Conservation (phyloP, 2,113 vertebrate species). For the Hepsetus odoe region DNA sequence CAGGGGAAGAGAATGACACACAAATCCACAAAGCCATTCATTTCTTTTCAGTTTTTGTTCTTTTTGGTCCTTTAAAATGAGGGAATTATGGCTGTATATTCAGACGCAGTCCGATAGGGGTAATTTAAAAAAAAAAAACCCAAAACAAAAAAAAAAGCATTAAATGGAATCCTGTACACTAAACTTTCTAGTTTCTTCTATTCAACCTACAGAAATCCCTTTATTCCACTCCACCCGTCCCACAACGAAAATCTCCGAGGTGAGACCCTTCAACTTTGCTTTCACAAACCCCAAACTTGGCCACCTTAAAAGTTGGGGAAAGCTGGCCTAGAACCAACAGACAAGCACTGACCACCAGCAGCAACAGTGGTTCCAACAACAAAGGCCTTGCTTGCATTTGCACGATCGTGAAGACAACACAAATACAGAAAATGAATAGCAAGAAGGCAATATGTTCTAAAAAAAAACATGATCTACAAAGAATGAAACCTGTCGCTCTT, state of each 20-base stretch:
- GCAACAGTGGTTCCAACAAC: not conserved
- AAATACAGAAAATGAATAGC: no score
- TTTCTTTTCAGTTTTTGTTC: constrained; percentile 15
- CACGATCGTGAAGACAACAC: no score
- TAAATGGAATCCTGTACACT: constrained; percentile 66
- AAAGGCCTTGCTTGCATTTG: not conserved
- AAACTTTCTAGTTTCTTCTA: constrained; percentile 59
- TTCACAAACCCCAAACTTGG: not conserved
- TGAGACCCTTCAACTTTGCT: not conserved
- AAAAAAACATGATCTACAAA: no score
- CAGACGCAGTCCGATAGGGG: constrained; percentile 66
- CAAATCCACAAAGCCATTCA: constrained; percentile 54
- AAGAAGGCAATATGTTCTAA: no score
- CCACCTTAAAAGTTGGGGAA: not conserved
- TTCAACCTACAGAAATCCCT: constrained; percentile 71
- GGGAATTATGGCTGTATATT: constrained; percentile 42
- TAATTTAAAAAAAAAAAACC: constrained; percentile 31
- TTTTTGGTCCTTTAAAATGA: constrained; percentile 33
- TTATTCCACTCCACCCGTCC: constrained; percentile 54
- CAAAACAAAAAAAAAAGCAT: constrained; percentile 50
- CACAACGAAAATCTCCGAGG: no score
- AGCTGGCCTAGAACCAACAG: not conserved
- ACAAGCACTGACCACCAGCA: not conserved
- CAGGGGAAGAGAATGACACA: constrained; percentile 66
- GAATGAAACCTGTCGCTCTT: no score